These are phyloP conservation scores for Drosophila fuyamai DNA, from an alignment of 1,140 invertebrate species.

Conservation along the genomic window DNA sequence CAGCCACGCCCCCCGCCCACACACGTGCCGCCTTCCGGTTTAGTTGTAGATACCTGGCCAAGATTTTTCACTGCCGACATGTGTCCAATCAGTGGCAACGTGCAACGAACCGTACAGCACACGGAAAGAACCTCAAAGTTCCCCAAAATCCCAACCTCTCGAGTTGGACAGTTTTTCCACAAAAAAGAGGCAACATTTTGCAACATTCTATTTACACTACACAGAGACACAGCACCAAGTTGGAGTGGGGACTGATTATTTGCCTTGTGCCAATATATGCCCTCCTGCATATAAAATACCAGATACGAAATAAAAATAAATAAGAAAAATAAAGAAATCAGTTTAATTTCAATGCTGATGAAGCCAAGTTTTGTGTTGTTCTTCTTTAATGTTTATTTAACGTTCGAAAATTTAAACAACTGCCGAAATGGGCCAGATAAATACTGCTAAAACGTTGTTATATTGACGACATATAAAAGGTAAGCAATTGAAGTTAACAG, in stretches of 20 bases:
- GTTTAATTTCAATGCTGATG: constrained; percentile 57
- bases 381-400: constrained; percentile 27
- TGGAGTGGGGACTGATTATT: constrained; percentile 38
- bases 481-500: not conserved
- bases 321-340: constrained; percentile 9
- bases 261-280: constrained; percentile 58
- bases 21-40: constrained; percentile 46
- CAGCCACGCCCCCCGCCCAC: constrained; percentile 23
- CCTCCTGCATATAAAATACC: constrained; percentile 52
- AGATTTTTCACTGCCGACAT: constrained; percentile 59
- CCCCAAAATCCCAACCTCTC: constrained; percentile 7
- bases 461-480: not conserved
- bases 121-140: constrained; percentile 33
- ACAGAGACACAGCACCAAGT: constrained; percentile 23
- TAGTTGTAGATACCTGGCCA: constrained; percentile 30
- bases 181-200: constrained; percentile 27
- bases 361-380: constrained; percentile 34
- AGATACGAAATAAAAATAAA: constrained; percentile 29
- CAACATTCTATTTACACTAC: constrained; percentile 52
- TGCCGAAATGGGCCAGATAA: constrained; percentile 33
- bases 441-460: constrained; percentile 16
- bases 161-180: constrained; percentile 4
- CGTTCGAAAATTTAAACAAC: constrained; percentile 21
- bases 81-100: constrained; percentile 62
- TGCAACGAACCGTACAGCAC: constrained; percentile 49